Evolutionary conservation across 2,888 invertebrate species (phyloP).

Genomic region (Laothoe populi): DNA sequence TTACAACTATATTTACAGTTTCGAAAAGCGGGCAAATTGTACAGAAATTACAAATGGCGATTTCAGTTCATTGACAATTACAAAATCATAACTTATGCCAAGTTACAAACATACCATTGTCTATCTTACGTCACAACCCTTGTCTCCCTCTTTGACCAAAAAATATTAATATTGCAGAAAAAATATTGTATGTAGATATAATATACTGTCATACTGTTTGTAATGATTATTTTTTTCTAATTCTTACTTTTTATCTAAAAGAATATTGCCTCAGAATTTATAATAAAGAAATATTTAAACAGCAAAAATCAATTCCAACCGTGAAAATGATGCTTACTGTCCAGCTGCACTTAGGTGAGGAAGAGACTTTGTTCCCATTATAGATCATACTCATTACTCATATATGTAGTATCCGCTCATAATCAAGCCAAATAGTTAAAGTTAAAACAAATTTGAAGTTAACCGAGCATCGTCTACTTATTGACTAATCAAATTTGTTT

Average conservation of each 20-base stretch:
- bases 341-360: too few species aligned
- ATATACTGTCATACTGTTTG: too few species aligned
- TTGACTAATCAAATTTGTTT: neutral
- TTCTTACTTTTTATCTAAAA: too few species aligned
- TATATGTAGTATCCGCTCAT: too few species aligned
- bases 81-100: constrained; percentile 19
- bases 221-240: too few species aligned
- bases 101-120: constrained; percentile 1
- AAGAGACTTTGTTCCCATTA: too few species aligned
- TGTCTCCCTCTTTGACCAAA: constrained; percentile 3
- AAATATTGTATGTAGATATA: neutral
- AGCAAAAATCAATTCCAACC: too few species aligned
- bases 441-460: neutral
- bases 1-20: constrained; percentile 32
- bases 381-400: too few species aligned
- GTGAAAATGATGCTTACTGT: too few species aligned
- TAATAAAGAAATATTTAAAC: too few species aligned
- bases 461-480: neutral
- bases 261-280: too few species aligned
- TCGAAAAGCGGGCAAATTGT: constrained; percentile 12
- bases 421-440: neutral
- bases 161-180: neutral
- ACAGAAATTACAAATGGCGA: constrained; percentile 5
- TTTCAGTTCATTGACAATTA: constrained; percentile 21
- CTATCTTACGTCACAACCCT: constrained; percentile 29